Evolutionary conservation across 2,888 invertebrate genomes (phyloP).

Genomic region (Aphelenchoides bicaudatus): DNA sequence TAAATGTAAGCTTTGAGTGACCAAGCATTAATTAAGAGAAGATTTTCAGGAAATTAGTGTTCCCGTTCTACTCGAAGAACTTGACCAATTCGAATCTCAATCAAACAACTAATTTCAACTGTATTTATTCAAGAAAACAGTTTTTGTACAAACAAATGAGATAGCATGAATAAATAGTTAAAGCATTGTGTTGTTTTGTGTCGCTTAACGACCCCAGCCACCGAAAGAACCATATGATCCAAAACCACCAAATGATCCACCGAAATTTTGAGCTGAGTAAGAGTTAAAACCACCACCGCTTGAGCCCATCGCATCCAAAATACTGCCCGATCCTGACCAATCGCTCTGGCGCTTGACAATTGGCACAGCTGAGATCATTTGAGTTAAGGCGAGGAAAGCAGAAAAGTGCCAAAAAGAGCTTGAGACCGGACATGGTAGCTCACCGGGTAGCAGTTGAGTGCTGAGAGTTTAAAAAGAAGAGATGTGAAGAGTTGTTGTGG

Average conservation of each 20-base stretch:
- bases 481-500: no score
- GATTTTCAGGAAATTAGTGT: background rate
- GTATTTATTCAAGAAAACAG: constrained; percentile 1
- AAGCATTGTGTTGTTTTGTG: background rate
- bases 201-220: background rate
- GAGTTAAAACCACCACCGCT: background rate
- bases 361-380: no score
- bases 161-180: background rate
- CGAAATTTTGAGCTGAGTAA: background rate
- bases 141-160: constrained; percentile 13
- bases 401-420: no score
- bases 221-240: background rate
- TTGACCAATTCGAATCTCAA: constrained; percentile 4
- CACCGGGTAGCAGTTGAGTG: no score
- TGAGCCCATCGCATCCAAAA: constrained; percentile 9
- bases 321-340: constrained; percentile 14
- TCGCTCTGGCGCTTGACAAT: constrained; percentile 14
- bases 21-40: background rate
- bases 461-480: no score
- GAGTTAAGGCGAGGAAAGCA: no score
- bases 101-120: background rate
- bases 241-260: background rate
- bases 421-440: no score
- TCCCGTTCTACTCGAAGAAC: background rate
- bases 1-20: constrained; percentile 70